Evolutionary conservation across 2,113 vertebrate genomes (phyloP).

Genomic region (Nansenia antarctica): DNA sequence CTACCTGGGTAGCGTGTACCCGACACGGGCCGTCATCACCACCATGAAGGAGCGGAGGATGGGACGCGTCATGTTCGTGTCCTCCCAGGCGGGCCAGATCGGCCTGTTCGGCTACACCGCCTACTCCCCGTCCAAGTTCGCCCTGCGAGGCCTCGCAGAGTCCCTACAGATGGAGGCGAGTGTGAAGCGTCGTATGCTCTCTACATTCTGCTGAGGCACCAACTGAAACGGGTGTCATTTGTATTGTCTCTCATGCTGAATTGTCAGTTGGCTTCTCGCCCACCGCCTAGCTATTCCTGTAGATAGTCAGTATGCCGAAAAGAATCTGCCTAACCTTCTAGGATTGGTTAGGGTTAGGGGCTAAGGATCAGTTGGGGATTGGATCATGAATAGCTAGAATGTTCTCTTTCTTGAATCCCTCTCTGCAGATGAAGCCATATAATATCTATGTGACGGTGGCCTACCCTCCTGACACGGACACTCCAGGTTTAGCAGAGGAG

Average conservation of each 20-base stretch:
- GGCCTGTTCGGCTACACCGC: slow-evolving; percentile 93
- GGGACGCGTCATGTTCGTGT: slow-evolving; percentile 94
- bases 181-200: no score
- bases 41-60: slow-evolving; percentile 96
- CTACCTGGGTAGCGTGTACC: slow-evolving; percentile 96
- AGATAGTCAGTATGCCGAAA: background rate
- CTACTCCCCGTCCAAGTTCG: slow-evolving; percentile 95
- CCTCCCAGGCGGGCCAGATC: slow-evolving; percentile 93
- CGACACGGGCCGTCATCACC: slow-evolving; percentile 88
- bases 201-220: no score
- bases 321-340: background rate
- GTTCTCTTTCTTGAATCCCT: background rate
- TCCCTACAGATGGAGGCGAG: slow-evolving; percentile 97
- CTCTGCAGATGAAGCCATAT: slow-evolving; percentile 91
- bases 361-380: no score
- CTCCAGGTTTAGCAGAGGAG: slow-evolving; percentile 89
- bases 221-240: no score
- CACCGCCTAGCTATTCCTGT: no score
- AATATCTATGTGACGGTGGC: slow-evolving; percentile 95
- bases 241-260: no score
- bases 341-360: no score
- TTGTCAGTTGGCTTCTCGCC: no score
- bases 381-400: no score
- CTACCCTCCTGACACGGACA: slow-evolving; percentile 97
- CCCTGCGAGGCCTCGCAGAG: slow-evolving; percentile 91